Evolutionary conservation across 2,797 vertebrate genomes (phyloP).

Genomic region (Melanogrammus aeglefinus): DNA sequence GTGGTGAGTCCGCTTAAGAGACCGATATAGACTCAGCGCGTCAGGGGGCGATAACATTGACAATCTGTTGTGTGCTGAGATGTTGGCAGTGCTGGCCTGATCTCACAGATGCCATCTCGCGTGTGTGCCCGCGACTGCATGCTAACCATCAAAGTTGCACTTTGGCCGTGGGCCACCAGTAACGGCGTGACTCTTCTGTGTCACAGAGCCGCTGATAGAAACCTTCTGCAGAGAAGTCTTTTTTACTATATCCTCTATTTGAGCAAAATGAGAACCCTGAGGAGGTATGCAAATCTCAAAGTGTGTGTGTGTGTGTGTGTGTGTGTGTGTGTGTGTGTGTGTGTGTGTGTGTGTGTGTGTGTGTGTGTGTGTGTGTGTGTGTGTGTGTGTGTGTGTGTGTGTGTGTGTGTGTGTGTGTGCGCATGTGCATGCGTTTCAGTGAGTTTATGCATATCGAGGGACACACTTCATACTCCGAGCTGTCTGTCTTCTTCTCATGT

Average conservation of each 20-base stretch:
- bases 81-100: conserved; percentile 56
- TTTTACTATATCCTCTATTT: conserved; percentile 10
- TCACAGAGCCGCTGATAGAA: conserved; percentile 37
- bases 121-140: conserved; percentile 46
- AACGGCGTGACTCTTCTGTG: conserved; percentile 28
- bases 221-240: conserved; percentile 27
- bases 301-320: neutral
- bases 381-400: neutral
- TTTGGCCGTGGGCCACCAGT: conserved; percentile 47
- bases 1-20: conserved; percentile 50
- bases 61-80: conserved; percentile 70
- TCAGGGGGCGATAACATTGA: conserved; percentile 66
- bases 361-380: neutral
- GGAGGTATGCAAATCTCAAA: conserved; percentile 11
- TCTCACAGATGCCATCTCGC: conserved; percentile 67
- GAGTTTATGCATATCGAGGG: conserved; percentile 5
- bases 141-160: conserved; percentile 39
- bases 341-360: neutral
- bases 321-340: conserved; percentile 7
- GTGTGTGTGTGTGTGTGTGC: neutral
- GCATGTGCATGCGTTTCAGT: conserved; percentile 9
- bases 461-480: conserved; percentile 8
- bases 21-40: conserved; percentile 68
- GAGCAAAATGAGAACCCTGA: conserved; percentile 20
- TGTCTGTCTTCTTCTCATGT: conserved; percentile 49